A percentile compares a stretch with the other conserved stretches of the same genome.
Evolutionary conservation across 2,888 invertebrate genomes (phyloP).

Genomic region (Chesias legatella): DNA sequence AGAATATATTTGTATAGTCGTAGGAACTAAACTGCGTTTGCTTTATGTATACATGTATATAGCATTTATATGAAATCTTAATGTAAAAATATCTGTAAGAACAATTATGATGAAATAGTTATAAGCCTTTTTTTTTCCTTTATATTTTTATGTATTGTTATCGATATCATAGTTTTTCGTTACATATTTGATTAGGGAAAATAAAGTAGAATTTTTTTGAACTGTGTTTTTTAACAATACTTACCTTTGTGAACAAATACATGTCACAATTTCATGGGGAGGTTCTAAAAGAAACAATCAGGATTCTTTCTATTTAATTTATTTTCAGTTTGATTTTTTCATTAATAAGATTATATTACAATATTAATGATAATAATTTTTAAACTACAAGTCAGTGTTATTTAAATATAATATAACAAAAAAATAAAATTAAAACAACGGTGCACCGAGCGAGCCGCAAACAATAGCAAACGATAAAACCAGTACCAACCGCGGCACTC

Average conservation of each 20-base stretch:
- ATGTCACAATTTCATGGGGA: no score
- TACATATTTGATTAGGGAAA: slow-evolving; percentile 40
- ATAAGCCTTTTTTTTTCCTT: slow-evolving; percentile 22
- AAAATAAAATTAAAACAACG: slow-evolving; percentile 70
- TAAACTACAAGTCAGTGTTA: slow-evolving; percentile 79
- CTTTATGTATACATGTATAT: slow-evolving; percentile 28
- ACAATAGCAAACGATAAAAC: slow-evolving; percentile 50
- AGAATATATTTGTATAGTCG: slow-evolving; percentile 15
- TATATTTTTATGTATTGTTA: slow-evolving; percentile 29
- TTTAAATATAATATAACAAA: slow-evolving; percentile 79
- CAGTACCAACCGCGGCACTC: slow-evolving; percentile 44
- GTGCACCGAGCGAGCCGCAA: slow-evolving; percentile 56
- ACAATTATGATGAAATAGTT: slow-evolving; percentile 30
- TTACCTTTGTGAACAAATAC: no score
- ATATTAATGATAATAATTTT: slow-evolving; percentile 80
- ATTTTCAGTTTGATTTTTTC: slow-evolving; percentile 79
- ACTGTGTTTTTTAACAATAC: no score
- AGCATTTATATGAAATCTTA: slow-evolving; percentile 38
- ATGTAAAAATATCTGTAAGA: slow-evolving; percentile 32
- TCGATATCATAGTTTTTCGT: slow-evolving; percentile 38
- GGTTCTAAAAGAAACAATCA: slow-evolving; percentile 32
- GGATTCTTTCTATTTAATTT: slow-evolving; percentile 74
- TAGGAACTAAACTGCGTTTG: slow-evolving; percentile 20
- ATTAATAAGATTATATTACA: slow-evolving; percentile 81
- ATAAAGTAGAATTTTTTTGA: slow-evolving; percentile 45